Evolutionary conservation across 2,888 invertebrate species (phyloP), one percentile per base, ranked within the genome.

Genomic region (Athripsodes cinereus): DNA sequence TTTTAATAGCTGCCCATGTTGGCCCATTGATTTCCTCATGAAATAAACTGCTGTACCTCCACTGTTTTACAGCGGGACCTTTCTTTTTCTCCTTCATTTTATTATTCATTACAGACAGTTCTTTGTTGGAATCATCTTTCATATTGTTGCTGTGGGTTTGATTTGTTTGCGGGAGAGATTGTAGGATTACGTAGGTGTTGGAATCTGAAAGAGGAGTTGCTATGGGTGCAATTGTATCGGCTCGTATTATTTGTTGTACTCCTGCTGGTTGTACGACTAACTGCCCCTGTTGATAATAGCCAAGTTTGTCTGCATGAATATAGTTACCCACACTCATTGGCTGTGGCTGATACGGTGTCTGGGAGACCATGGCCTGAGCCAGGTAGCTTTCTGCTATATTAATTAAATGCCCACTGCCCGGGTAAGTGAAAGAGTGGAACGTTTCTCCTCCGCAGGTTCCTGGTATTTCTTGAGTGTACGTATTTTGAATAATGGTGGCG

Each of bases 21-120:
- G 78, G 76, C 40, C 79, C 79, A 69, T 79, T 79, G 2, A 79
- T 79, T 66, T 79, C 78, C 67, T 80, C 80, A 69, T 81, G 81
- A 64, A 81, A 81, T 65, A 80, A 76, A 66, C 79, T 80, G 18
- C 78, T 78, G 64, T 81, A 81, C 61, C 80, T 71, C 81, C 81
- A 81, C 61, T 80, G 80, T 65, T 80, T 81, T 0, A 81, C 78
- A 47, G 75, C 65, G 51, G 79, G 78, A 2, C 80, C 76, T 61
- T 71, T 71, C 65, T 71, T 74, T 64, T 74, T 72, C 61, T 77
- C 74, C 63, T 74, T 78, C 52, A 70, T 67, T 19, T 66, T 64
- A 62, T 34, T 57, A 59, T 69, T 64, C 31, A 70, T 70, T 10
- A 26, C 10, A 10, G 10, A 26, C 58, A 67, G 61, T 53, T 64